phyloP scores from a whole-genome alignment of 2,797 vertebrate genomes.

The Scyliorhinus canicula region DNA sequence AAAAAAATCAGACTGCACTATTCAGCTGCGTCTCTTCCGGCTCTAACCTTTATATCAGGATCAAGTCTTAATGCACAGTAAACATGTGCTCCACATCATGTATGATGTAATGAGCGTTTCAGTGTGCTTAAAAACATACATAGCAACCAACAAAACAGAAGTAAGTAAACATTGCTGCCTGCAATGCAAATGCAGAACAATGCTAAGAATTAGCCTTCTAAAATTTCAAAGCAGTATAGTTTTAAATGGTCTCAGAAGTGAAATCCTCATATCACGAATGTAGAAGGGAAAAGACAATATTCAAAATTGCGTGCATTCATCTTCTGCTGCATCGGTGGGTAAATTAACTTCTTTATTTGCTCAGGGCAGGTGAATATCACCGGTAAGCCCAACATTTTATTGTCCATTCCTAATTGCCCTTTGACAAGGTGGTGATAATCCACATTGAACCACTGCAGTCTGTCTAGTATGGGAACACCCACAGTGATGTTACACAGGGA shows the following conservation, averaged over 20 bases:
- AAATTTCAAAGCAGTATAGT: not conserved
- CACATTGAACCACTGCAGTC: no score
- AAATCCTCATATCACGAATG: not conserved
- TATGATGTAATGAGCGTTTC: not conserved
- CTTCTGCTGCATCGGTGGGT: not conserved
- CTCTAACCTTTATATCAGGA: not conserved
- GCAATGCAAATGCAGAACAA: not conserved
- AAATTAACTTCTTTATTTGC: not conserved
- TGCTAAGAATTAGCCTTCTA: not conserved
- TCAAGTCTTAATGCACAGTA: not conserved
- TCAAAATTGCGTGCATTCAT: not conserved
- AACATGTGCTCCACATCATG: constrained; percentile 20
- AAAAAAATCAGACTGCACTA: not conserved
- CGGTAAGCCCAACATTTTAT: no score
- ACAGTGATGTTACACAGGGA: no score
- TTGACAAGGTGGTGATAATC: no score
- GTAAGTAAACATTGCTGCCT: not conserved
- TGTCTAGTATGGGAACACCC: no score
- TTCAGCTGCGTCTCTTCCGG: not conserved
- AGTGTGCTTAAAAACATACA: not conserved
- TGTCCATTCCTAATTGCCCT: no score
- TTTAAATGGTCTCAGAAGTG: not conserved
- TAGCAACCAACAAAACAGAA: constrained; percentile 4
- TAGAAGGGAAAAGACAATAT: not conserved
- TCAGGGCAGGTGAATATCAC: no score